Base-by-base conservation (phyloP, 2,888 invertebrate species). In the Theristus sp. region DNA sequence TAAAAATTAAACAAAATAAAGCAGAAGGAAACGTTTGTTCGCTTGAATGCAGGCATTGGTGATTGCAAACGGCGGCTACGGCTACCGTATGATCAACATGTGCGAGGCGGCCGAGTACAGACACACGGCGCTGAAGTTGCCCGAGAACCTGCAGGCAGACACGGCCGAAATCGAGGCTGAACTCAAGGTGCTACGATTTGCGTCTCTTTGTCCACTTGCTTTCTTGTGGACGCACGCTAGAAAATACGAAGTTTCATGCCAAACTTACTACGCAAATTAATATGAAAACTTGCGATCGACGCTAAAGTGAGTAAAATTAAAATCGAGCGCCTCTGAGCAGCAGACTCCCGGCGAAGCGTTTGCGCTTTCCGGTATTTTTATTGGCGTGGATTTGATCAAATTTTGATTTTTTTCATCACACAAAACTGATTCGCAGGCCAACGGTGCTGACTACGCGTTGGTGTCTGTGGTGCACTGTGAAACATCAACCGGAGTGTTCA, bases 391-490 rank as follows among this genome's bases (percentile, higher is more conserved):
- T 38, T 38, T 38, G 38, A 38, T 13, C 38, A 38, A 38, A 13
- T 38, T 38, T 38, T 38, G 17, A 13, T 38, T 38, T 38, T 13
- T 17, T 38, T 6, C 38, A 38, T 38, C 38, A 13, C 10, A 13
- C 38, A 38, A 38, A 38, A 38, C 17, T 17, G 10, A 6, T 38
- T 17, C 6, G 6, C 17, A 38, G 38, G 38, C 38, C 17, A 38
- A 38, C 31, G 69, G 71, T n/a, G 67, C 64, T 26, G 63, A 66
- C 2, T 76, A 72, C 66, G 73, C 70, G 13, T 64, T 72, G n/a
- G 75, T 78, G 25, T 69, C 74, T 20, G 67, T 76, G 13, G 75
- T 78, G 22, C 79, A 79, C 64, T 76, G 77, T 66, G 78, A 79
- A 65, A 79, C 78, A 2, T 77, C 76, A 63, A 75, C 74, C 28